Conservation (phyloP, 2,113 vertebrate species). For the Anoplopoma fimbria region DNA sequence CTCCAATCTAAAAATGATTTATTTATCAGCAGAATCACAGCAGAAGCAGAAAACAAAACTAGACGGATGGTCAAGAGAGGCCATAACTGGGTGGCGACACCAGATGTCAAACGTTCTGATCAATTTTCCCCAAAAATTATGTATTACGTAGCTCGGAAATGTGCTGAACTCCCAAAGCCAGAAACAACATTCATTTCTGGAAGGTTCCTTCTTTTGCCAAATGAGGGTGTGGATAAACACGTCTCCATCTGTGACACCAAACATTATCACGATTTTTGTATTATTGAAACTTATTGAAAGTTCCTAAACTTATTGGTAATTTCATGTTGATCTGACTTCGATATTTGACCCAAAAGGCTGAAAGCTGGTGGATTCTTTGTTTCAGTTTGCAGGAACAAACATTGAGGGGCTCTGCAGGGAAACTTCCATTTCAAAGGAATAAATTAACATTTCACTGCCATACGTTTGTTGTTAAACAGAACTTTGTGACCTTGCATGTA, state of each 20-base stretch:
- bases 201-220: background rate
- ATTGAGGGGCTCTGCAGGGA: too few species aligned
- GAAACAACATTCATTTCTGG: background rate
- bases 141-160: background rate
- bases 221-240: constrained; percentile 26
- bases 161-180: background rate
- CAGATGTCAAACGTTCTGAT: constrained; percentile 40
- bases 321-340: background rate
- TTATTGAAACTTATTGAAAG: too few species aligned
- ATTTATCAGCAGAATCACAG: background rate
- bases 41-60: too few species aligned
- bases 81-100: constrained; percentile 29
- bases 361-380: background rate
- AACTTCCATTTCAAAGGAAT: too few species aligned
- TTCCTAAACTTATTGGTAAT: too few species aligned
- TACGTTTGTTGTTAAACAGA: too few species aligned
- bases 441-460: too few species aligned
- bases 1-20: background rate
- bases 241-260: background rate
- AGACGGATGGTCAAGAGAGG: background rate
- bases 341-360: background rate
- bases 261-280: too few species aligned
- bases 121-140: constrained; percentile 23
- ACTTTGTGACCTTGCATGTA: too few species aligned
- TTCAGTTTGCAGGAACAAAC: too few species aligned